Percentiles rank a stretch among this genome's conserved stretches.
Conservation (phyloP, 2,113 vertebrate species). For the Thalassarche chlororhynchos region DNA sequence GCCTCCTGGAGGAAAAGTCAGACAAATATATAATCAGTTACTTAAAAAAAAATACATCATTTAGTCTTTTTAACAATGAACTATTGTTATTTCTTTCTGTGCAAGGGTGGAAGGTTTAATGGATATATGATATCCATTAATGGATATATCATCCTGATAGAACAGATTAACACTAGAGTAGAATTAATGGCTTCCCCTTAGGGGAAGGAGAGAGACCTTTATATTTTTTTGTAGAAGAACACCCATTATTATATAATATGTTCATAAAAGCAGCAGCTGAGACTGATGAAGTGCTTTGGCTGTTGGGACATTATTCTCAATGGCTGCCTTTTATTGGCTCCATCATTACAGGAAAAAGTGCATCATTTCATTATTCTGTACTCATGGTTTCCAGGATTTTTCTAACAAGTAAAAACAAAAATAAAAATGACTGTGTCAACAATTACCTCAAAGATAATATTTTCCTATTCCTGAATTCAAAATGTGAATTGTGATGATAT, state of each 20-base stretch:
- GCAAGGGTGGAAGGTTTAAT: not conserved
- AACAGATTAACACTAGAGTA: not conserved
- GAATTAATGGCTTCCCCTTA: conserved; percentile 20
- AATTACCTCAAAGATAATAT: not conserved
- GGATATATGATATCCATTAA: not conserved
- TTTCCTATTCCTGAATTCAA: not conserved
- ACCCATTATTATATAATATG: not conserved
- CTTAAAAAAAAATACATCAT: not conserved
- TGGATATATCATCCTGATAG: not conserved
- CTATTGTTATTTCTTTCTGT: not conserved
- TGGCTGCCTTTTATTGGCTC: not conserved
- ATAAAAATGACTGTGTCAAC: not conserved
- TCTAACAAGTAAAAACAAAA: not conserved
- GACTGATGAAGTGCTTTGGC: conserved; percentile 15
- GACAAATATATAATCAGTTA: not conserved
- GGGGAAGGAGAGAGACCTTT: not conserved
- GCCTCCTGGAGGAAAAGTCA: not conserved
- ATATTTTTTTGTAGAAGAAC: not conserved
- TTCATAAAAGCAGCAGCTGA: not conserved
- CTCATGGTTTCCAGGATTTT: not conserved
- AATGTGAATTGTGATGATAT: not conserved
- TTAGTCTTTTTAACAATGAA: not conserved
- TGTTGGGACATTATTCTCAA: conserved; percentile 11
- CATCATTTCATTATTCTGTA: not conserved
- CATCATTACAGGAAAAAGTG: not conserved